Conservation (phyloP, 2,113 vertebrate genomes). For the Coracopsis vasa region DNA sequence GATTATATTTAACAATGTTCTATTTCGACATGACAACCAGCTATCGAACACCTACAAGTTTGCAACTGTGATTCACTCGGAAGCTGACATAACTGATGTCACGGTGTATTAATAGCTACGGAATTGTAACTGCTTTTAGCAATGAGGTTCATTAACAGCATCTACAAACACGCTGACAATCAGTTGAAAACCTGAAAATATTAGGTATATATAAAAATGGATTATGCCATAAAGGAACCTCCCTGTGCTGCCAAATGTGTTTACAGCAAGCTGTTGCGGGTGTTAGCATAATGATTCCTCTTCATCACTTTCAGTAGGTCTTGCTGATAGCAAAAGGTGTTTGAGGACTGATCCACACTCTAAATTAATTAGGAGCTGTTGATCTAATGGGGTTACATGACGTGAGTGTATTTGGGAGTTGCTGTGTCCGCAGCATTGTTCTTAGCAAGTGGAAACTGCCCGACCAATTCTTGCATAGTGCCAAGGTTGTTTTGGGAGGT, state of each 20-base stretch:
- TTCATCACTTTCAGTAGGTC: not conserved
- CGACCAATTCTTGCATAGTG: not conserved
- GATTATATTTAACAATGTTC: slow-evolving; percentile 81
- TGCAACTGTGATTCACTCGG: slow-evolving; percentile 77
- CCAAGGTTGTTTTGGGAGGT: not conserved
- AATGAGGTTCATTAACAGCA: slow-evolving; percentile 75
- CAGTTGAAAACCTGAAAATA: slow-evolving; percentile 52
- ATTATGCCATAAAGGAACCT: slow-evolving; percentile 45
- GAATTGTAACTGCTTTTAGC: slow-evolving; percentile 79
- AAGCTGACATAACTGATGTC: slow-evolving; percentile 76
- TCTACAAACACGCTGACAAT: slow-evolving; percentile 63
- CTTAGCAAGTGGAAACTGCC: not conserved
- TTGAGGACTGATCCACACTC: not conserved
- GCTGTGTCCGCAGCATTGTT: not conserved
- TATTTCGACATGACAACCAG: slow-evolving; percentile 76
- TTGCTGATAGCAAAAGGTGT: slow-evolving; percentile 5
- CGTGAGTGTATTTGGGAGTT: not conserved
- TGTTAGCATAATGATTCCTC: slow-evolving; percentile 20
- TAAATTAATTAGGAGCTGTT: slow-evolving; percentile 7
- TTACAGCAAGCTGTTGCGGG: slow-evolving; percentile 30
- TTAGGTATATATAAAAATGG: slow-evolving; percentile 45
- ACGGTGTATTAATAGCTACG: slow-evolving; percentile 79
- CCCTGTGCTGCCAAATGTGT: slow-evolving; percentile 13
- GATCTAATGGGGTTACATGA: not conserved
- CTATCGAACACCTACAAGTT: slow-evolving; percentile 71